Percentiles rank a stretch among this genome's conserved stretches.
Conservation (phyloP, 1,140 invertebrate genomes). For the Hyposmocoma kahamanoa region DNA sequence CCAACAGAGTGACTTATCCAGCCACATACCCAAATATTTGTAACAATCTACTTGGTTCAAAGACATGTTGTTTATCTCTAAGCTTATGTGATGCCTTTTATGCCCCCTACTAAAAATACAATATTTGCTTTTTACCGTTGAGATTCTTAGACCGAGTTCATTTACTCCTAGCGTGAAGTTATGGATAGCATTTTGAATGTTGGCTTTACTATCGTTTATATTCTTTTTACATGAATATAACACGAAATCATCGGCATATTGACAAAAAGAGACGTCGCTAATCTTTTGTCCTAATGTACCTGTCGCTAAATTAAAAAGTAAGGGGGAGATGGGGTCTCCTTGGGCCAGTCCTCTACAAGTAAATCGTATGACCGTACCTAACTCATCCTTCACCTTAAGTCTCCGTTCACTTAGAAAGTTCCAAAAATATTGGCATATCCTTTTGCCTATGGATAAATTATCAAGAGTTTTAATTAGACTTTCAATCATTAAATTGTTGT, state of each 20-base stretch:
- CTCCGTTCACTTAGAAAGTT: slow-evolving; percentile 1
- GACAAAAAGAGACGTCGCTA: neutral
- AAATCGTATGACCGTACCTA: neutral
- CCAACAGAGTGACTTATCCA: no score
- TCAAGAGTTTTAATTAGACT: neutral
- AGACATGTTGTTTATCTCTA: no score
- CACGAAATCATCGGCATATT: neutral
- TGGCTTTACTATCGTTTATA: neutral
- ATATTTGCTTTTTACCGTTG: no score
- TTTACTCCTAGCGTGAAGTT: no score
- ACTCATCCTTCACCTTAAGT: neutral
- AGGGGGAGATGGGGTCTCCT: neutral
- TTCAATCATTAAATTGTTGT: slow-evolving; percentile 5
- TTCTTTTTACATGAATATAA: neutral
- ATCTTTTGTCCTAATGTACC: neutral
- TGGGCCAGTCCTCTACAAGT: neutral
- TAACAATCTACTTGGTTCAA: no score
- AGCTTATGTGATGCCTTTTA: no score
- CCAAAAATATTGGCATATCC: slow-evolving; percentile 5
- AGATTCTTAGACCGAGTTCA: no score
- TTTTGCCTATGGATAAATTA: neutral
- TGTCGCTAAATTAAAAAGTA: neutral
- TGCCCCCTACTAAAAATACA: no score
- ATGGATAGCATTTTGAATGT: neutral
- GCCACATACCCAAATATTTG: no score